These are phyloP conservation scores for Drosophila antonietae DNA, from an alignment of 2,888 invertebrate species.

Conservation along the genomic window DNA sequence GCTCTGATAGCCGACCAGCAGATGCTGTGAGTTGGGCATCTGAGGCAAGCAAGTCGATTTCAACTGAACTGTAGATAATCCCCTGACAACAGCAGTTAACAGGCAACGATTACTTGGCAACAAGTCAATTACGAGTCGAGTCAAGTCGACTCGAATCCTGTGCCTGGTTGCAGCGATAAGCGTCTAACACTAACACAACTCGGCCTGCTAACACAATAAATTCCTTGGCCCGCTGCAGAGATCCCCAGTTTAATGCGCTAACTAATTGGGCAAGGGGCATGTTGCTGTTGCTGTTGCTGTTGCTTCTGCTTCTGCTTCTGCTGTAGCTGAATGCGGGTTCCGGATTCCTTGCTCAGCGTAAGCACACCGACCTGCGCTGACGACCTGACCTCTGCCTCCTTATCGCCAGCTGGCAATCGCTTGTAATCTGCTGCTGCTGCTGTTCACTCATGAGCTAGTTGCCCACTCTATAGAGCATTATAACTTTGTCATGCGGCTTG, in stretches of 20 bases:
- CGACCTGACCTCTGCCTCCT: conserved; percentile 48
- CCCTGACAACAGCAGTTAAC: conserved; percentile 81
- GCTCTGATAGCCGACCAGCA: conserved; percentile 24
- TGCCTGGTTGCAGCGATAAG: conserved; percentile 72
- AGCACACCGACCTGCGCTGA: conserved; percentile 1
- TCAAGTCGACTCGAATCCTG: conserved; percentile 21
- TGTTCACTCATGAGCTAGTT: conserved; percentile 44
- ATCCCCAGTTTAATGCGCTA: conserved; percentile 75
- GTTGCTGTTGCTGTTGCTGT: background rate
- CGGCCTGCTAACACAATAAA: conserved; percentile 66
- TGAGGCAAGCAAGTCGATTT: conserved; percentile 59
- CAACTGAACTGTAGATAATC: conserved; percentile 79
- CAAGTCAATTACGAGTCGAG: conserved; percentile 75
- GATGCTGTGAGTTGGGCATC: conserved; percentile 13
- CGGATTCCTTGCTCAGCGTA: conserved; percentile 1
- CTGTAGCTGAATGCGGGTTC: conserved; percentile 44
- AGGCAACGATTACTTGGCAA: conserved; percentile 81
- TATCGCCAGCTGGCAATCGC: conserved; percentile 68
- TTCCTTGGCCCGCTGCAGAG: conserved; percentile 61
- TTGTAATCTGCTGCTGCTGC: conserved; percentile 65
- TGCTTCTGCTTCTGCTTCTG: background rate
- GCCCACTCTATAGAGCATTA: conserved; percentile 14
- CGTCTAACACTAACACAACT: conserved; percentile 51
- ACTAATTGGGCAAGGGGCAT: conserved; percentile 69
- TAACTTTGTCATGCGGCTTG: conserved; percentile 19